Base-by-base conservation (phyloP, 37 sponge, comb jelly and placozoan genomes). In the Aplysina aerophoba region DNA sequence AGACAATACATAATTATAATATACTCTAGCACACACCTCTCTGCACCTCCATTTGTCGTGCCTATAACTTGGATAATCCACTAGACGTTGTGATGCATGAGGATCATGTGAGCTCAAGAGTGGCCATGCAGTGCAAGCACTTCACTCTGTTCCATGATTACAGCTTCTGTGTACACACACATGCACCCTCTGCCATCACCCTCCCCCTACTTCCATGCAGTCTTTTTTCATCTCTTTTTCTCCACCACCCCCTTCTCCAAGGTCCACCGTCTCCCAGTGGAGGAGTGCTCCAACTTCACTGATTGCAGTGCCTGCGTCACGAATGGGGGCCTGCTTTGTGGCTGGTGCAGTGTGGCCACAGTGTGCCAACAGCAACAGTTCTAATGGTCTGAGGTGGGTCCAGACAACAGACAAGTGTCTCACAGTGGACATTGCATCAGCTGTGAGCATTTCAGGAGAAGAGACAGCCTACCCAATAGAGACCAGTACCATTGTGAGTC, bases 261-360 rank as follows among this genome's bases (percentile, higher is more conserved):
- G 89, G 86, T 92, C 13, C 19, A 80, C 24, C 75, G 58, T 36
- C 28, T 88, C 40, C 85, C 85, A 15, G 22, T 88, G 14, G 92
- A 88, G 62, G 77, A 62, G 66, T 92, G 92, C 61, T 82, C 86
- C 37, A 67, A 55, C 31, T 61, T 54, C 33, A 68, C 79, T 6
- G 58, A 84, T 62, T 92, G 92, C 62, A 37, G 35, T 28, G 37
- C 66, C 55, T 92, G 92, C 61, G 55, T 75, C 30, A 85, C 31
- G 15, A 8, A 22, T 0, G 58, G 59, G 24, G 22, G 81, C 8
- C 55, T 27, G 28, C 83, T 95, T 71, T 95, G 96, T 88, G 96
- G 96, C 12, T 95, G 96, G 96, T 95, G 96, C 88, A 84, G 73
- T 28, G 84, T 95, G 58, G 93, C 80, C 89, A 57, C 71, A 82